phyloP scores from a whole-genome alignment of 2,113 vertebrate species.

The Delphinapterus leucas region DNA sequence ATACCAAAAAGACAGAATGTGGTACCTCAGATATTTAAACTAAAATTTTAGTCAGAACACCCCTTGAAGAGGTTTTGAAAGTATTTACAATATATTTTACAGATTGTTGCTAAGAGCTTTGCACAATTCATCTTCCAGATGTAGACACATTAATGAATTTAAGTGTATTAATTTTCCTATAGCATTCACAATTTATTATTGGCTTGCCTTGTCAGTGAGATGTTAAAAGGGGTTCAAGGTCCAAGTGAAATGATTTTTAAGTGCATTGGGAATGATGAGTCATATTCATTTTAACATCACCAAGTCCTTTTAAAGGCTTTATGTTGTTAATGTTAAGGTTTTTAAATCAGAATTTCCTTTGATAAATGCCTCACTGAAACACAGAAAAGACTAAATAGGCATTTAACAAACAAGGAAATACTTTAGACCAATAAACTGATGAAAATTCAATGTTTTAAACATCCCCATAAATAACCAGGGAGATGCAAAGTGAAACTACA shows the following conservation, averaged over 20 bases:
- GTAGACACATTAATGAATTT: slow-evolving; percentile 62
- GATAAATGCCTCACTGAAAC: slow-evolving; percentile 44
- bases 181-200: slow-evolving; percentile 67
- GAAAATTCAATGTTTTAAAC: slow-evolving; percentile 22
- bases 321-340: slow-evolving; percentile 49
- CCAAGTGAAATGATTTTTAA: slow-evolving; percentile 68
- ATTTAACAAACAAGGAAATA: slow-evolving; percentile 53
- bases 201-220: slow-evolving; percentile 26
- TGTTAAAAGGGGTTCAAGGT: slow-evolving; percentile 64
- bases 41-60: slow-evolving; percentile 72
- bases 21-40: slow-evolving; percentile 62
- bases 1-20: slow-evolving; percentile 61
- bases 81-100: slow-evolving; percentile 65
- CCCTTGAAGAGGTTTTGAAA: slow-evolving; percentile 56
- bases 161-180: slow-evolving; percentile 66
- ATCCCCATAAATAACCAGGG: background rate
- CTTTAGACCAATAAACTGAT: background rate
- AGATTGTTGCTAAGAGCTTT: slow-evolving; percentile 63
- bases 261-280: slow-evolving; percentile 59
- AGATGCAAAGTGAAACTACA: background rate
- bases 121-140: slow-evolving; percentile 51
- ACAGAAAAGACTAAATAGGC: slow-evolving; percentile 2
- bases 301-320: slow-evolving; percentile 49
- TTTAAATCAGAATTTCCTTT: slow-evolving; percentile 65
- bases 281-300: slow-evolving; percentile 64